Percentiles rank a stretch among this genome's conserved stretches.
phyloP scores from a whole-genome alignment of 2,113 vertebrate species.

The Laterallus jamaicensis region DNA sequence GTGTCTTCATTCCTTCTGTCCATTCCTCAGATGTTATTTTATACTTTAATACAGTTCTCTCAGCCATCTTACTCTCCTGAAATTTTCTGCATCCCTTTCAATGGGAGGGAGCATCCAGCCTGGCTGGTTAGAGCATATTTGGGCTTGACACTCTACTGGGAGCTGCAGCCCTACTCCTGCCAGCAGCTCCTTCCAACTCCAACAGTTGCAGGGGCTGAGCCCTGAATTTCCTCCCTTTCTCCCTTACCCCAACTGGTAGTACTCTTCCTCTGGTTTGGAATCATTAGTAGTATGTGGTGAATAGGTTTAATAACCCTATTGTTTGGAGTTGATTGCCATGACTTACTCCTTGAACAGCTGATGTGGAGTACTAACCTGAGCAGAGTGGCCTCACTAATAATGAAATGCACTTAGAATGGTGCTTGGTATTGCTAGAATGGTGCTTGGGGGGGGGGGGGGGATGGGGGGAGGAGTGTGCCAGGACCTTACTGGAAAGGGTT shows the following conservation, averaged over 20 bases:
- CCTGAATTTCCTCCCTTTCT: background rate
- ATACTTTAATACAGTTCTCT: background rate
- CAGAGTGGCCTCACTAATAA: background rate
- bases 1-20: background rate
- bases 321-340: background rate
- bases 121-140: background rate
- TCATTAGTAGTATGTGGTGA: background rate
- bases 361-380: background rate
- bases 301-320: background rate
- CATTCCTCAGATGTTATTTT: background rate
- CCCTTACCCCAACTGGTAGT: background rate
- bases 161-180: background rate
- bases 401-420: background rate
- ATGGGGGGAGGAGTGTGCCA: background rate
- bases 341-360: background rate
- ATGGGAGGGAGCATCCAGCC: background rate
- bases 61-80: background rate
- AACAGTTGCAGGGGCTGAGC: background rate
- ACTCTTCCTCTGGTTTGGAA: constrained; percentile 4
- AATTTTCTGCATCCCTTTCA: background rate
- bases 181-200: background rate
- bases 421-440: background rate
- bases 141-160: background rate
- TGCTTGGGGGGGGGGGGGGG: background rate
- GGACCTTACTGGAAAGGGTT: fast-evolving